Conservation (phyloP, 2,888 invertebrate genomes). For the Papilio elwesi region DNA sequence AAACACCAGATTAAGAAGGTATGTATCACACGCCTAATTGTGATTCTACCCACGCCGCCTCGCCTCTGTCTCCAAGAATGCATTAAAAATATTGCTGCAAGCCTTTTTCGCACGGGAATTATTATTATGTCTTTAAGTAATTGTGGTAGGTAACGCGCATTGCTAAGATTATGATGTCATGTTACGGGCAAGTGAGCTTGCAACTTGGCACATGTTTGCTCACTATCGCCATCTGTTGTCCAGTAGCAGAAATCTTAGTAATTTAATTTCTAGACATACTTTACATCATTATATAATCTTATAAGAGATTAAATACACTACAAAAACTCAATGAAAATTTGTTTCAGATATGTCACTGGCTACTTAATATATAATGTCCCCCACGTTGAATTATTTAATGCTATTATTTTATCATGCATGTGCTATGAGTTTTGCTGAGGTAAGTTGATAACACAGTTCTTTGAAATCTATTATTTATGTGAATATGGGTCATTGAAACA, state of each 20-base stretch:
- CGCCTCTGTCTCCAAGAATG: slow-evolving; percentile 67
- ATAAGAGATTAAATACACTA: neutral
- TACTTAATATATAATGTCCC: no score
- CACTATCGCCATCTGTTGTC: slow-evolving; percentile 63
- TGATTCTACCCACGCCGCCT: slow-evolving; percentile 67
- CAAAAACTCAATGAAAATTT: no score
- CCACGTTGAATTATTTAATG: no score
- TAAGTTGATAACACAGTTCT: no score
- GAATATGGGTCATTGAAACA: no score
- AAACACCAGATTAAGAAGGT: slow-evolving; percentile 61
- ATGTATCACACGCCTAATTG: slow-evolving; percentile 63
- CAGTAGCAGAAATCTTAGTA: slow-evolving; percentile 52
- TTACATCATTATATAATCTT: neutral
- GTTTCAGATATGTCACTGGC: no score
- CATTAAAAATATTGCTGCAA: slow-evolving; percentile 70
- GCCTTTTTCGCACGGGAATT: slow-evolving; percentile 69
- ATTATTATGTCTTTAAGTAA: slow-evolving; percentile 63
- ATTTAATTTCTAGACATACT: no score
- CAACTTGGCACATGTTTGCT: slow-evolving; percentile 10
- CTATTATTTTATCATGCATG: no score
- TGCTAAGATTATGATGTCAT: slow-evolving; percentile 56
- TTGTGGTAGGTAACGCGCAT: slow-evolving; percentile 54
- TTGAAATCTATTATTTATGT: no score
- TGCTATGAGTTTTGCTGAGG: no score
- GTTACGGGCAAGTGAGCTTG: slow-evolving; percentile 32